Evolutionary conservation across 1,140 invertebrate genomes (phyloP).

Genomic region (Caenorhabditis latens): DNA sequence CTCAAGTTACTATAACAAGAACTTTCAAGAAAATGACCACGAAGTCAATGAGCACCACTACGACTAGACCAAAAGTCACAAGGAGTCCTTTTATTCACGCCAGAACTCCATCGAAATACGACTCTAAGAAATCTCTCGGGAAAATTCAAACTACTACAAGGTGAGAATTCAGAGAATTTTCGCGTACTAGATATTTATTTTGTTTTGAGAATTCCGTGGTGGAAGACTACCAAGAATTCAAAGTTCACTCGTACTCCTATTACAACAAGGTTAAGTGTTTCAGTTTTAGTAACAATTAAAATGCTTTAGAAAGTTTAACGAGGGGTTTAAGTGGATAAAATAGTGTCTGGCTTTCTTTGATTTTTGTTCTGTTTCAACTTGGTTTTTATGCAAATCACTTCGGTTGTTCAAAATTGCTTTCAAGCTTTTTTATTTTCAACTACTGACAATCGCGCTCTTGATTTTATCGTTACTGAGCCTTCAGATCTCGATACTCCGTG

Average conservation of each 20-base stretch:
- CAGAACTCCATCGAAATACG: conserved; percentile 12
- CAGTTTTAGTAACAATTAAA: neutral
- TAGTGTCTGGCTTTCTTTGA: too few relatives aligned
- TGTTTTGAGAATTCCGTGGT: conserved; percentile 1
- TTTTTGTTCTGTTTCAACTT: too few relatives aligned
- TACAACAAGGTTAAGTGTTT: neutral
- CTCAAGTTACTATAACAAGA: conserved; percentile 34
- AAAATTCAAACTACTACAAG: neutral
- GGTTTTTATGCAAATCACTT: too few relatives aligned
- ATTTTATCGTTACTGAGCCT: too few relatives aligned
- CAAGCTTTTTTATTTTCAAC: too few relatives aligned
- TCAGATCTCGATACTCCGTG: too few relatives aligned
- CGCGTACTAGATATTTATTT: neutral
- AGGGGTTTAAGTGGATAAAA: too few relatives aligned
- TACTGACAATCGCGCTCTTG: too few relatives aligned
- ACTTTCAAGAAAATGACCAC: conserved; percentile 49
- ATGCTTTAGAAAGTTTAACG: neutral
- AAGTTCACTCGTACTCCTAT: neutral
- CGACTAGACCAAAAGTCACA: neutral
- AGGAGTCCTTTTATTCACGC: neutral
- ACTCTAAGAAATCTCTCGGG: neutral
- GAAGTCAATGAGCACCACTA: neutral
- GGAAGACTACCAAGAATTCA: neutral
- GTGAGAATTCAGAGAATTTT: neutral
- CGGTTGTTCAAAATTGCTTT: too few relatives aligned